Percentiles rank a stretch among this genome's conserved stretches.
These are phyloP conservation scores for Antheraea yamamai DNA, from an alignment of 2,888 invertebrate genomes.

Conservation along the genomic window DNA sequence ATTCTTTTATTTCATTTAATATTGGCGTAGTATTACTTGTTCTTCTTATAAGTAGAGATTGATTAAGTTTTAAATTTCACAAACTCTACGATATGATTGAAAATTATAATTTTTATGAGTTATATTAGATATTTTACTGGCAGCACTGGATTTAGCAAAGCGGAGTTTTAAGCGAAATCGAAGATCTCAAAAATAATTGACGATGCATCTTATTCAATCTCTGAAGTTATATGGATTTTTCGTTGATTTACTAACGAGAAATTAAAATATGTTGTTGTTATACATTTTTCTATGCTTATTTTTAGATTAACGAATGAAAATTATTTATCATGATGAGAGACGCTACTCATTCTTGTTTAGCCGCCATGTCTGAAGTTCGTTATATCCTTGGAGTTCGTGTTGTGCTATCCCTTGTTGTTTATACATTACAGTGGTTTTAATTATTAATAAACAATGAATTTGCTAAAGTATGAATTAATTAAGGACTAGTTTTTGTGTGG, in stretches of 20 bases:
- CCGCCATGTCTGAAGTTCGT: slow-evolving; percentile 82
- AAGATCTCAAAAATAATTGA: slow-evolving; percentile 29
- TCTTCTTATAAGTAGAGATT: too few relatives aligned
- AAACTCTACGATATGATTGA: too few relatives aligned
- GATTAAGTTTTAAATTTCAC: too few relatives aligned
- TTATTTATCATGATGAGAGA: slow-evolving; percentile 36
- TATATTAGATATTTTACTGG: neutral
- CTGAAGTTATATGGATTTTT: slow-evolving; percentile 57
- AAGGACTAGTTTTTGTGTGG: slow-evolving; percentile 68
- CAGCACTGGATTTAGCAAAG: neutral
- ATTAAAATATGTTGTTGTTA: slow-evolving; percentile 64
- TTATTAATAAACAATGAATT: slow-evolving; percentile 66
- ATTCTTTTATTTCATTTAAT: too few relatives aligned
- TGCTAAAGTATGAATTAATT: slow-evolving; percentile 59
- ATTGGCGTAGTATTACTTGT: too few relatives aligned
- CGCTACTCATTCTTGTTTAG: slow-evolving; percentile 76
- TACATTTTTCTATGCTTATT: slow-evolving; percentile 58
- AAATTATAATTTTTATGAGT: neutral
- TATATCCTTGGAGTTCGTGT: slow-evolving; percentile 79
- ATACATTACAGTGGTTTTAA: slow-evolving; percentile 71
- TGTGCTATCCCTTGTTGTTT: slow-evolving; percentile 78
- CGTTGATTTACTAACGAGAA: slow-evolving; percentile 66
- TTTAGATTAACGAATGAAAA: slow-evolving; percentile 19
- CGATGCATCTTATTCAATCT: slow-evolving; percentile 49
- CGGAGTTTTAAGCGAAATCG: slow-evolving; percentile 20